These are phyloP conservation scores for Bubalus kerabau DNA, from an alignment of 2,113 vertebrate species.

Conservation along the genomic window DNA sequence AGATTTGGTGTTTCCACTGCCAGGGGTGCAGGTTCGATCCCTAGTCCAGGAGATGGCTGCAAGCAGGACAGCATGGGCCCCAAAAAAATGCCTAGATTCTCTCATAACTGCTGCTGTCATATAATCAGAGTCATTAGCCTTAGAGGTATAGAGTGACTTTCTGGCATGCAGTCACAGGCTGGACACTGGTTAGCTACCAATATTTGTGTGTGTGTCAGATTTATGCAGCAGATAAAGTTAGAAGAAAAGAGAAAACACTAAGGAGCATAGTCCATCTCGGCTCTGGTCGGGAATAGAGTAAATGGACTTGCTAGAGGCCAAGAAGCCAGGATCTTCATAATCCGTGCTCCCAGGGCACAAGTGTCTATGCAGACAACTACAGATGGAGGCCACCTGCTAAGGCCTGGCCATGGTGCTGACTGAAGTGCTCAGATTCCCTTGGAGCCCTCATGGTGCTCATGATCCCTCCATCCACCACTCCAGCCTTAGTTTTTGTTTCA, in stretches of 20 bases:
- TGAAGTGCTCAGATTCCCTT: background rate
- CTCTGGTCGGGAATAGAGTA: background rate
- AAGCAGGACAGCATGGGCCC: background rate
- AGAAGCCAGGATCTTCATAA: background rate
- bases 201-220: background rate
- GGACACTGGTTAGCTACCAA: background rate
- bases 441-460: background rate
- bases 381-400: background rate
- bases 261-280: background rate
- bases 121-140: background rate
- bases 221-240: background rate
- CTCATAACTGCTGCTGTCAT: background rate
- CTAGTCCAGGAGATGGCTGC: background rate
- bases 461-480: background rate
- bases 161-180: background rate
- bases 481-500: background rate
- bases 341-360: accelerated
- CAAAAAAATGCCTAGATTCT: background rate
- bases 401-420: background rate
- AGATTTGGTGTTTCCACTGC: background rate
- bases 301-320: background rate
- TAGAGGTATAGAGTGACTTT: background rate
- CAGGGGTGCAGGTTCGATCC: background rate
- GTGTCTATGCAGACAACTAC: background rate
- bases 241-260: background rate